A percentile compares a stretch with the other conserved stretches of the same genome.
Conservation (phyloP, 2,888 invertebrate genomes). For the Isoperla grammatica region DNA sequence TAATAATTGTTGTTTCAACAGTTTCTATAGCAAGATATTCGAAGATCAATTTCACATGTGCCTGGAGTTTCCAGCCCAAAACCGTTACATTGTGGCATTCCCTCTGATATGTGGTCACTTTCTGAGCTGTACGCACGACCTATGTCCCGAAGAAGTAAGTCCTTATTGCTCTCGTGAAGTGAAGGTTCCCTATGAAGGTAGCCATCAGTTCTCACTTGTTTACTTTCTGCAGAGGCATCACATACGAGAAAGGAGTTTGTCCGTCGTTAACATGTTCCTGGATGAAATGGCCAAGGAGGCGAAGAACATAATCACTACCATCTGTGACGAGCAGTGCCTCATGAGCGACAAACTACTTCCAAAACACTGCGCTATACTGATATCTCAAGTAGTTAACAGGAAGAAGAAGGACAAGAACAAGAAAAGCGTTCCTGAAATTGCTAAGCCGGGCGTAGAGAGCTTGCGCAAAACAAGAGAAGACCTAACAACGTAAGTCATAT, state of each 20-base stretch:
- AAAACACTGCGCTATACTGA: constrained; percentile 89
- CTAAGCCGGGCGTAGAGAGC: constrained; percentile 93
- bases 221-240: constrained; percentile 64
- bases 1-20: constrained; percentile 34
- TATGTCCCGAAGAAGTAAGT: constrained; percentile 88
- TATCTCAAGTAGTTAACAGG: constrained; percentile 81
- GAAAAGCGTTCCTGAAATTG: constrained; percentile 77
- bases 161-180: neutral
- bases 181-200: no score
- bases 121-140: constrained; percentile 94
- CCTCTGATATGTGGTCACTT: constrained; percentile 97
- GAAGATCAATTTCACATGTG: constrained; percentile 99
- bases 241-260: constrained; percentile 89
- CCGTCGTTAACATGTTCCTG: constrained; percentile 93
- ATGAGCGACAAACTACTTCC: constrained; percentile 93
- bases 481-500: constrained; percentile 63
- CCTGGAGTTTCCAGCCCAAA: constrained; percentile 97
- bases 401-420: constrained; percentile 87
- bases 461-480: constrained; percentile 93
- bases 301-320: constrained; percentile 96
- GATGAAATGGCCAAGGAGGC: constrained; percentile 99
- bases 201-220: neutral
- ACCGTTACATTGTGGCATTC: constrained; percentile 95
- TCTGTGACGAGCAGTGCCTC: constrained; percentile 97
- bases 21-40: constrained; percentile 92